A percentile compares a stretch with the other conserved stretches of the same genome.
phyloP scores from a whole-genome alignment of 2,888 invertebrate species.

The Philaethria dido region DNA sequence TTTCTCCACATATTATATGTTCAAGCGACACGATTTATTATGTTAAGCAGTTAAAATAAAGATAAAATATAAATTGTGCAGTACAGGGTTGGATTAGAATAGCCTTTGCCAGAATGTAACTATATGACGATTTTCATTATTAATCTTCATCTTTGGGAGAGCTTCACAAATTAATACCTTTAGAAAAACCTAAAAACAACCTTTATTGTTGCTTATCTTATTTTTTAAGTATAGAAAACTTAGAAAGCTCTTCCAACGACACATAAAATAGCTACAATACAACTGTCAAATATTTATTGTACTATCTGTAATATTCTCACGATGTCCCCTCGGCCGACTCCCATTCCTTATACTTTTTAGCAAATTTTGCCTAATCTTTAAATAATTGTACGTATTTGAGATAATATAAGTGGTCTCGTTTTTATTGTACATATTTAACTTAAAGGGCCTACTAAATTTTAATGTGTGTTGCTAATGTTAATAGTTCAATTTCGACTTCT shows the following conservation, averaged over 20 bases:
- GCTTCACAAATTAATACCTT: neutral
- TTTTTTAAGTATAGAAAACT: neutral
- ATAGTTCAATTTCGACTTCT: slow-evolving; percentile 72
- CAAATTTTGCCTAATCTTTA: slow-evolving; percentile 78
- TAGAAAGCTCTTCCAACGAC: slow-evolving; percentile 4
- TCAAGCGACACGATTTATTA: neutral
- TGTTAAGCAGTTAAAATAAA: neutral
- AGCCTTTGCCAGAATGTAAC: slow-evolving; percentile 28
- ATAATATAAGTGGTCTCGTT: slow-evolving; percentile 76
- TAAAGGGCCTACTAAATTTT: slow-evolving; percentile 77
- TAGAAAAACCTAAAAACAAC: neutral
- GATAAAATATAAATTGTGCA: slow-evolving; percentile 39
- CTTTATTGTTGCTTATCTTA: neutral
- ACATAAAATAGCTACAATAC: neutral
- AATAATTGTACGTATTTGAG: slow-evolving; percentile 65
- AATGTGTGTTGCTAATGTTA: slow-evolving; percentile 75
- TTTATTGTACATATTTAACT: slow-evolving; percentile 81
- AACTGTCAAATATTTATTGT: neutral
- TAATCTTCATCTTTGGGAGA: slow-evolving; percentile 15
- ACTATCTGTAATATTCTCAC: slow-evolving; percentile 26
- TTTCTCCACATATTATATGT: neutral
- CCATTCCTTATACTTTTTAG: slow-evolving; percentile 66
- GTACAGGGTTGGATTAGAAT: slow-evolving; percentile 40
- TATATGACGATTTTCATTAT: slow-evolving; percentile 21
- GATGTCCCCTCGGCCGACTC: slow-evolving; percentile 42